These are phyloP conservation scores for Philereme vetulata DNA, from an alignment of 2,888 invertebrate genomes.

Conservation along the genomic window DNA sequence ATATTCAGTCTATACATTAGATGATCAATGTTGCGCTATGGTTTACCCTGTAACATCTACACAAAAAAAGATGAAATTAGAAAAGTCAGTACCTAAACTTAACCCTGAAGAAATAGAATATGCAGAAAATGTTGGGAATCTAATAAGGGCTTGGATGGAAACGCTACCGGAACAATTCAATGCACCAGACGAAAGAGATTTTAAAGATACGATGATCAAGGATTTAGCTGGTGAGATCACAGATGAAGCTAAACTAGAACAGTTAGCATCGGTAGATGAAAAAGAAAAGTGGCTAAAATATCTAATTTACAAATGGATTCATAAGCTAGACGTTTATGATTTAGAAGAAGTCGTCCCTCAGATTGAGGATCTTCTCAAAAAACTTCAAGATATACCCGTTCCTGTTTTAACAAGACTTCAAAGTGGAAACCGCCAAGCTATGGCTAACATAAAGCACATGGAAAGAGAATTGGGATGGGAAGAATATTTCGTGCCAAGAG, in stretches of 20 bases:
- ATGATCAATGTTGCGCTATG: conserved; percentile 27
- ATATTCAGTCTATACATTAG: conserved; percentile 47
- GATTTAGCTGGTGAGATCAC: conserved; percentile 57
- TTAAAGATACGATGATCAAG: conserved; percentile 49
- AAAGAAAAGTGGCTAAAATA: conserved; percentile 44
- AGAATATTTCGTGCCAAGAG: conserved; percentile 43
- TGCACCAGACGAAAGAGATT: conserved; percentile 43
- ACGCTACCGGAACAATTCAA: conserved; percentile 47
- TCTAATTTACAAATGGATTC: conserved; percentile 53
- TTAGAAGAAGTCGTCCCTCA: conserved; percentile 45
- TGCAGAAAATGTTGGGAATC: conserved; percentile 39
- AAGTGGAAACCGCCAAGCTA: conserved; percentile 51
- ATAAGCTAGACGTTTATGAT: conserved; percentile 49
- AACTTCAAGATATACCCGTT: conserved; percentile 43
- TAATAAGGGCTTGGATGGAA: conserved; percentile 53
- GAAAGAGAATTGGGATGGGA: conserved; percentile 34
- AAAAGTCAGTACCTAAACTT: conserved; percentile 40
- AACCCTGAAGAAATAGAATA: conserved; percentile 50
- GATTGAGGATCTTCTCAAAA: conserved; percentile 42
- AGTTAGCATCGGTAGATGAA: conserved; percentile 42
- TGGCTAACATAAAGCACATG: conserved; percentile 43
- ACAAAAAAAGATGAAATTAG: conserved; percentile 41
- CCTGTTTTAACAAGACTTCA: conserved; percentile 49
- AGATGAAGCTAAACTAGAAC: conserved; percentile 50
- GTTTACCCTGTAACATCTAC: conserved; percentile 47